phyloP scores from a whole-genome alignment of 2,888 invertebrate genomes.

The Perizoma affinitatum region DNA sequence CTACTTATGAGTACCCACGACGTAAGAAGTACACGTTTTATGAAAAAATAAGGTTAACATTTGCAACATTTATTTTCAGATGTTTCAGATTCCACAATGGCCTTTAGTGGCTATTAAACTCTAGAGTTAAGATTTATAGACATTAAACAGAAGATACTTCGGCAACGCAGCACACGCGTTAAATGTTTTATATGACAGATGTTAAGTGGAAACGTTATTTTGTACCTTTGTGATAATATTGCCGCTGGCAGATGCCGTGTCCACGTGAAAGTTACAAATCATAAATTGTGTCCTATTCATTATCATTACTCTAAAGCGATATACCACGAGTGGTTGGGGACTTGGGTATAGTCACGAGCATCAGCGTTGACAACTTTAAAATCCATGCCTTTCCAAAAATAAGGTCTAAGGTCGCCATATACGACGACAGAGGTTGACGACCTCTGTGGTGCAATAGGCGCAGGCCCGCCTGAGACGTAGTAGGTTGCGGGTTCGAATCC shows the following conservation, averaged over 20 bases:
- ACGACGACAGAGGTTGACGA: too few relatives aligned
- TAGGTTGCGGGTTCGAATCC: too few relatives aligned
- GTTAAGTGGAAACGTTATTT: constrained; percentile 51
- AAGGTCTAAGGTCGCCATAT: too few relatives aligned
- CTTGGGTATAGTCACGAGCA: too few relatives aligned
- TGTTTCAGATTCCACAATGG: constrained; percentile 34
- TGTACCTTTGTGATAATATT: constrained; percentile 59
- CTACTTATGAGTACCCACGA: too few relatives aligned
- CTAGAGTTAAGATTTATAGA: constrained; percentile 58
- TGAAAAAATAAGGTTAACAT: too few relatives aligned
- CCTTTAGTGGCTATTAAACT: constrained; percentile 52
- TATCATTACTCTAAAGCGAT: constrained; percentile 1
- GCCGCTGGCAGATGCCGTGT: constrained; percentile 44
- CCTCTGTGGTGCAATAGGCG: too few relatives aligned
- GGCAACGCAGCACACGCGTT: constrained; percentile 57
- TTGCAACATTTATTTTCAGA: constrained; percentile 8
- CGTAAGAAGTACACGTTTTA: too few relatives aligned
- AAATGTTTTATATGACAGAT: constrained; percentile 70
- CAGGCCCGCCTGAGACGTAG: too few relatives aligned
- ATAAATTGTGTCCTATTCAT: constrained; percentile 17
- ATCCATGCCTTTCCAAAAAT: too few relatives aligned
- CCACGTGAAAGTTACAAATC: constrained; percentile 34
- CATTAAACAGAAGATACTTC: constrained; percentile 63
- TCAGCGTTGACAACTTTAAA: too few relatives aligned
- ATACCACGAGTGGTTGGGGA: too few relatives aligned